Conservation (phyloP, 2,797 vertebrate genomes). For the Smutsia temminckii region DNA sequence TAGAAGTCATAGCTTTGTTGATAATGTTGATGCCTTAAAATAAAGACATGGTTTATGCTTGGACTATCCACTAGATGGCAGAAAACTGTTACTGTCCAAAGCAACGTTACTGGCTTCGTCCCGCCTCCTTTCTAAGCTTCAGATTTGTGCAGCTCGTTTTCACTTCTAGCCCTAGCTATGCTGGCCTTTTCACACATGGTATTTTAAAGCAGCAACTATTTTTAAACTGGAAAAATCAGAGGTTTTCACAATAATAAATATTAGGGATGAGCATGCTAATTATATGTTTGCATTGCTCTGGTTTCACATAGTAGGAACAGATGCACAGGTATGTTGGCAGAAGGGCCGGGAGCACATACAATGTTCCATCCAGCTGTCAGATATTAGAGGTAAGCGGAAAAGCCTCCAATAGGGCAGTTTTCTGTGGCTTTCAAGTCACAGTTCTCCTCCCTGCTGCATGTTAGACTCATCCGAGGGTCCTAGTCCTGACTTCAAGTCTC, state of each 20-base stretch:
- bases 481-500: neutral
- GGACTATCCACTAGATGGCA: conserved; percentile 67
- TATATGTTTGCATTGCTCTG: neutral
- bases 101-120: neutral
- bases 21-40: neutral
- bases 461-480: neutral
- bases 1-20: neutral
- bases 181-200: conserved; percentile 6
- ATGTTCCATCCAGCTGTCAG: neutral
- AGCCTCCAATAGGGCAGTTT: neutral
- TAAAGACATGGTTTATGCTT: neutral
- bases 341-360: neutral
- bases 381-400: neutral
- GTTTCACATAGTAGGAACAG: neutral
- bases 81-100: conserved; percentile 28
- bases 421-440: neutral
- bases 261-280: conserved; percentile 39
- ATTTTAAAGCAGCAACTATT: conserved; percentile 55
- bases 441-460: neutral
- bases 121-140: conserved; percentile 7
- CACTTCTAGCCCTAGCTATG: neutral
- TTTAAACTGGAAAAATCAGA: conserved; percentile 58
- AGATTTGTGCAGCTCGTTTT: conserved; percentile 11
- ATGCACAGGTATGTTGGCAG: neutral
- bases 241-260: conserved; percentile 60